phyloP scores from a whole-genome alignment of 2,113 vertebrate genomes.

The Chloebia gouldiae region DNA sequence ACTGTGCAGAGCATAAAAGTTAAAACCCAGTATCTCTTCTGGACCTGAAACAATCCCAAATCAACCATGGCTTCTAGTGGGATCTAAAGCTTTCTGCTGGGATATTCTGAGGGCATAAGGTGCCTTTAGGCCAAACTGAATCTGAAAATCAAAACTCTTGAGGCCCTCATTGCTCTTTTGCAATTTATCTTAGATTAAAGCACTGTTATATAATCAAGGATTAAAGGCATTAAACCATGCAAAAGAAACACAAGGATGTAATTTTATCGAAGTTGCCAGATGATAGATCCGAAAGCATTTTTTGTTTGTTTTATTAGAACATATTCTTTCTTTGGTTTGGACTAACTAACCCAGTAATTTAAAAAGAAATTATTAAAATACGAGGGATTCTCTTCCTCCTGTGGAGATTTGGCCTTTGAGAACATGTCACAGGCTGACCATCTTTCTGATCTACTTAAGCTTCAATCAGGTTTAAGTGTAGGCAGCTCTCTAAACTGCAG shows the following conservation, averaged over 20 bases:
- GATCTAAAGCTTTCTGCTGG: background rate
- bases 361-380: background rate
- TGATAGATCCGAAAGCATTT: background rate
- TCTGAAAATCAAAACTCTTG: background rate
- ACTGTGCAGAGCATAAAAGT: background rate
- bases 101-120: background rate
- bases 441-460: background rate
- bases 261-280: background rate
- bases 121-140: background rate
- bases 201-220: background rate
- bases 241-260: background rate
- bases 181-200: slow-evolving; percentile 2
- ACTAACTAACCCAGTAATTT: background rate
- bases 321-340: background rate
- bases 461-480: background rate
- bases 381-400: background rate
- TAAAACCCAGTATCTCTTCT: background rate
- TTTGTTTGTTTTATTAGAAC: background rate
- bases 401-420: background rate
- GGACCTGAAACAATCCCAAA: background rate
- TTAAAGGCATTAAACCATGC: background rate
- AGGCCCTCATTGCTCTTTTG: background rate
- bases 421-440: background rate
- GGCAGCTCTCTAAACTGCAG: background rate
- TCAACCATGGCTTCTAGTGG: background rate